Conservation (phyloP, 2,888 invertebrate genomes). For the Tridacna gigas region DNA sequence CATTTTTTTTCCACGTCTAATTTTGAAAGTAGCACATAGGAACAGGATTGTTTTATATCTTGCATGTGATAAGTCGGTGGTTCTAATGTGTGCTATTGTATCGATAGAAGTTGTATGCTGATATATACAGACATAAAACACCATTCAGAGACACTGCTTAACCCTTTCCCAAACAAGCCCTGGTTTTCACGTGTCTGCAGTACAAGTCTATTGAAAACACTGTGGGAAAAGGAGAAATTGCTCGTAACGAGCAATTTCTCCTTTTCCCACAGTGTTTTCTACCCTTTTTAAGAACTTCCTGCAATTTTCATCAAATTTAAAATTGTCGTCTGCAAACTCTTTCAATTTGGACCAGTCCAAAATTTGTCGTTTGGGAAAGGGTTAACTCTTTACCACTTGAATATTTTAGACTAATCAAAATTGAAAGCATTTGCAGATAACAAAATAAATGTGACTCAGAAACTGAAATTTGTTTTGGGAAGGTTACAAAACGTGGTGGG, state of each 20-base stretch:
- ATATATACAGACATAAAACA: too few species aligned
- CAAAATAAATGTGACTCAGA: too few species aligned
- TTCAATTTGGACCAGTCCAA: background rate
- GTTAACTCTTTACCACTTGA: background rate
- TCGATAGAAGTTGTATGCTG: too few species aligned
- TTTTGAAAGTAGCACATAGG: background rate
- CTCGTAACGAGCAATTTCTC: slow-evolving; percentile 4
- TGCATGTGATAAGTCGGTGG: too few species aligned
- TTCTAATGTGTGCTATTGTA: too few species aligned
- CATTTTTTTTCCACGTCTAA: too few species aligned
- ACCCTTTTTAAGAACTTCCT: background rate
- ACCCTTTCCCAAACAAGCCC: too few species aligned
- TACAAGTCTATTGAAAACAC: background rate
- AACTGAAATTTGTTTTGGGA: too few species aligned
- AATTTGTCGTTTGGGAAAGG: background rate
- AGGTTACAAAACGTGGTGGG: background rate
- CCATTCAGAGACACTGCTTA: too few species aligned
- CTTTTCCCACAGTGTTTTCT: slow-evolving; percentile 3
- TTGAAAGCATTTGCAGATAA: too few species aligned
- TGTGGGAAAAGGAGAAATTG: slow-evolving; percentile 12
- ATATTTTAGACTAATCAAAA: too few species aligned
- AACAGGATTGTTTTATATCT: background rate
- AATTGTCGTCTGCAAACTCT: background rate
- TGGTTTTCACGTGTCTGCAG: too few species aligned
- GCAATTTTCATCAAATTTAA: background rate